A percentile compares a stretch with the other conserved stretches of the same genome.
phyloP scores from a whole-genome alignment of 2,113 vertebrate species.

The Percina caprodes region DNA sequence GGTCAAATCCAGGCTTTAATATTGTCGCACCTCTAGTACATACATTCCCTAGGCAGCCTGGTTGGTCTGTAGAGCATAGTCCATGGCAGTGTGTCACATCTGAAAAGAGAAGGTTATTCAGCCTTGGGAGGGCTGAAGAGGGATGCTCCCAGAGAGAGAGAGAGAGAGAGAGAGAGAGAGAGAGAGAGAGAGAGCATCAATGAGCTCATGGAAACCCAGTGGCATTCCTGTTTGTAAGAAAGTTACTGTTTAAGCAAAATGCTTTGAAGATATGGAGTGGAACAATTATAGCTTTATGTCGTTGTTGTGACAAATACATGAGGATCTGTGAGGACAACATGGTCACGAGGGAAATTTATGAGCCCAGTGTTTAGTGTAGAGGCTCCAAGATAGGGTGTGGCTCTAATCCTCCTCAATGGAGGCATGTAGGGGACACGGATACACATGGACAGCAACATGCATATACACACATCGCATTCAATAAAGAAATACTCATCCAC shows the following conservation, averaged over 20 bases:
- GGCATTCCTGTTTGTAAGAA: conserved; percentile 30
- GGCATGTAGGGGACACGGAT: conserved; percentile 35
- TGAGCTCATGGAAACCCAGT: conserved; percentile 57
- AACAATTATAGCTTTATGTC: conserved; percentile 46
- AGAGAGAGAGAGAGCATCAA: conserved; percentile 13
- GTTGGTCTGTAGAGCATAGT: conserved; percentile 11
- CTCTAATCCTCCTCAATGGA: conserved; percentile 40
- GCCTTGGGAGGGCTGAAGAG: conserved; percentile 32
- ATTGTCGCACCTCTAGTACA: too few relatives aligned
- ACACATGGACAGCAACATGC: conserved; percentile 16
- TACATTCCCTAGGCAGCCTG: not conserved
- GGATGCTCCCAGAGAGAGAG: conserved; percentile 29
- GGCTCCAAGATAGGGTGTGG: conserved; percentile 29
- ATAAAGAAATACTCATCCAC: conserved; percentile 28
- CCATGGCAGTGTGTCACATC: conserved; percentile 24
- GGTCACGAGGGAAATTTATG: conserved; percentile 51
- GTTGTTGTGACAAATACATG: conserved; percentile 55
- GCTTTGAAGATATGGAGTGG: conserved; percentile 59
- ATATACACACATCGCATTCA: conserved; percentile 12
- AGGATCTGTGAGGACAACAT: conserved; percentile 25
- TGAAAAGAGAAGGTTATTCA: not conserved
- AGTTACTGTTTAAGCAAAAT: conserved; percentile 27
- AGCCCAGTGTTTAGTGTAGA: conserved; percentile 29
- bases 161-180: not conserved
- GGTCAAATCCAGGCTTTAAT: too few relatives aligned